phyloP scores from a whole-genome alignment of 2,888 invertebrate species.

The Catocala fraxini region DNA sequence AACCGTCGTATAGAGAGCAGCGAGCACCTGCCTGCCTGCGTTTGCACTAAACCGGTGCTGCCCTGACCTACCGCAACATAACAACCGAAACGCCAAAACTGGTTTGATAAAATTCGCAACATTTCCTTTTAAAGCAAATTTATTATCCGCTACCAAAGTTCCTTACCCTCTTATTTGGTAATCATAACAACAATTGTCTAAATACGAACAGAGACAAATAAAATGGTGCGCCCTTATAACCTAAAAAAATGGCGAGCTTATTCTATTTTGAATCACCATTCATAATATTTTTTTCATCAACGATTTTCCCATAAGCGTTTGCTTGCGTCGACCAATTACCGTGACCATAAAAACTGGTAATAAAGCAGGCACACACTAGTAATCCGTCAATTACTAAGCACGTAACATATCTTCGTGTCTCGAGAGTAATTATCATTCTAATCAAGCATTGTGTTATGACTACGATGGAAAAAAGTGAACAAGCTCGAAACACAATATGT shows the following conservation, averaged over 20 bases:
- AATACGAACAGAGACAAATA: background rate
- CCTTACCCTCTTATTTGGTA: background rate
- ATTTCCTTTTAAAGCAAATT: too few species aligned
- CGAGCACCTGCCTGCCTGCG: constrained; percentile 36
- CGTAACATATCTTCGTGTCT: constrained; percentile 57
- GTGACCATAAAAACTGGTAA: constrained; percentile 37
- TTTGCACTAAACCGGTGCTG: constrained; percentile 17
- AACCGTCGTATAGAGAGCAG: constrained; percentile 3
- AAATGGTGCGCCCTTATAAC: background rate
- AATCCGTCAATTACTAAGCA: constrained; percentile 48
- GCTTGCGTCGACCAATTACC: constrained; percentile 24
- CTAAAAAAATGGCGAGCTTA: background rate
- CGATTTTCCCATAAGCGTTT: constrained; percentile 23
- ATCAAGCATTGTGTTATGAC: constrained; percentile 60
- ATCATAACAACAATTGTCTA: too few species aligned
- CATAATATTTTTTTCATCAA: constrained; percentile 7
- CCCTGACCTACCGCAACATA: constrained; percentile 44
- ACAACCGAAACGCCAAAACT: constrained; percentile 27
- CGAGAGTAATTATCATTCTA: constrained; percentile 59
- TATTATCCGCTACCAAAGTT: background rate
- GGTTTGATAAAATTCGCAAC: constrained; percentile 29
- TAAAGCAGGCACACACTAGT: constrained; percentile 44
- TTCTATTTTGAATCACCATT: background rate
- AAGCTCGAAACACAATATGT: constrained; percentile 15
- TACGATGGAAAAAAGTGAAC: constrained; percentile 30